These are phyloP conservation scores for Phenganax stokvisi DNA, from an alignment of 92 coral and sea anemone species.

Conservation along the genomic window DNA sequence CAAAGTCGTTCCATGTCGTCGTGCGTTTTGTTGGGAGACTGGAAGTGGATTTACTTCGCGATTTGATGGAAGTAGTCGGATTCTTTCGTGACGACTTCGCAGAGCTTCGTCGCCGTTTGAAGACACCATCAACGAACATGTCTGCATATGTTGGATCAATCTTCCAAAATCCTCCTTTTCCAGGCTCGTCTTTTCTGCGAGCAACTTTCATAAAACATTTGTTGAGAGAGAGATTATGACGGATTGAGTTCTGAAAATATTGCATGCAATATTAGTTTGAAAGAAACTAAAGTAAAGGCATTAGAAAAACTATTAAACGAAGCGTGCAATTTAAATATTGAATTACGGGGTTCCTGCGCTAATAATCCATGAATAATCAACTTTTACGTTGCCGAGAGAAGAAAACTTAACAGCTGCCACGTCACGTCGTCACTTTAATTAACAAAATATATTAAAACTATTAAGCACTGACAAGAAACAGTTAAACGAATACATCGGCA, in stretches of 20 bases:
- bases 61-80: conserved; percentile 38
- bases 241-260: conserved; percentile 72
- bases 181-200: conserved; percentile 88
- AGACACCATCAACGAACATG: conserved; percentile 98
- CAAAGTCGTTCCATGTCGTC: conserved; percentile 34
- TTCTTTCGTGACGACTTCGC: conserved; percentile 78
- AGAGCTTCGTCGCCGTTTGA: conserved; percentile 85
- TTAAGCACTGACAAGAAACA: background rate
- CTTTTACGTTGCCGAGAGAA: too few relatives aligned
- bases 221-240: conserved; percentile 92
- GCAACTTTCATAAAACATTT: conserved; percentile 93
- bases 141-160: conserved; percentile 95
- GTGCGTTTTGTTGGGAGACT: conserved; percentile 56
- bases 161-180: conserved; percentile 96
- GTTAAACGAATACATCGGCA: background rate
- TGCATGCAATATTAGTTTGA: background rate
- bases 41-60: conserved; percentile 43
- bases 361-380: too few relatives aligned
- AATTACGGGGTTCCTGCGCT: too few relatives aligned
- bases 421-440: background rate
- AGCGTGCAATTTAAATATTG: too few relatives aligned
- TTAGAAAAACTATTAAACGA: too few relatives aligned
- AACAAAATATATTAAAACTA: background rate
- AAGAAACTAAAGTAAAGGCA: background rate
- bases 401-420: too few relatives aligned